Percentiles rank a stretch among this genome's conserved stretches.
Evolutionary conservation across 1,140 invertebrate species (phyloP).

Genomic region (Octopus sinensis): DNA sequence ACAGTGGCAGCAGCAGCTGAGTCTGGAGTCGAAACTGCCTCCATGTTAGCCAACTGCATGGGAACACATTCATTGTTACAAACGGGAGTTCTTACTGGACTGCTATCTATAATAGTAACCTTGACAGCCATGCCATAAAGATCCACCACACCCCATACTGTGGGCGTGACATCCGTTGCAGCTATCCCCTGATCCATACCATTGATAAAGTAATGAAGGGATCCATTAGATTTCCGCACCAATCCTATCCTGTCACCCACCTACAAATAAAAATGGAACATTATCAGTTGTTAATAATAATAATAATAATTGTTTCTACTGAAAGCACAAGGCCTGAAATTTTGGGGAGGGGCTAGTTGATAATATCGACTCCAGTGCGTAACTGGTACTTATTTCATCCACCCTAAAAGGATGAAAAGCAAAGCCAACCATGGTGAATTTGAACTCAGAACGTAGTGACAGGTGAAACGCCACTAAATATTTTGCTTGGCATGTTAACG

Average conservation of each 20-base stretch:
- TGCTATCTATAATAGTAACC: slow-evolving; percentile 60
- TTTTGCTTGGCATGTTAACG: no score
- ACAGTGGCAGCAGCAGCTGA: background rate
- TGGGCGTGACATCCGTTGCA: slow-evolving; percentile 43
- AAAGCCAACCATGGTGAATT: no score
- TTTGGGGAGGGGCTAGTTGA: no score
- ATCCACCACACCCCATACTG: slow-evolving; percentile 57
- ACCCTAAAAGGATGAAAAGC: no score
- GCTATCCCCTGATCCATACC: slow-evolving; percentile 56
- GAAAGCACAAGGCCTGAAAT: no score
- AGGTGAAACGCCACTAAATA: no score
- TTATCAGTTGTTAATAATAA: no score
- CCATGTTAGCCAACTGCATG: background rate
- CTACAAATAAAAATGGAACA: slow-evolving; percentile 26
- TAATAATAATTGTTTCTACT: no score
- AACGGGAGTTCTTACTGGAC: background rate
- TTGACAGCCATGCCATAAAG: slow-evolving; percentile 78
- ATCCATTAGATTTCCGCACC: slow-evolving; percentile 47
- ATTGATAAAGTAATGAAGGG: slow-evolving; percentile 56
- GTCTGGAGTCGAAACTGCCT: background rate
- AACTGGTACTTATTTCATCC: no score
- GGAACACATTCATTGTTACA: background rate
- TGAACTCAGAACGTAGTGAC: no score
- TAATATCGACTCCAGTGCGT: no score
- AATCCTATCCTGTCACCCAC: slow-evolving; percentile 55